Conservation (phyloP, 2,113 vertebrate genomes). For the Cyanistes caeruleus region DNA sequence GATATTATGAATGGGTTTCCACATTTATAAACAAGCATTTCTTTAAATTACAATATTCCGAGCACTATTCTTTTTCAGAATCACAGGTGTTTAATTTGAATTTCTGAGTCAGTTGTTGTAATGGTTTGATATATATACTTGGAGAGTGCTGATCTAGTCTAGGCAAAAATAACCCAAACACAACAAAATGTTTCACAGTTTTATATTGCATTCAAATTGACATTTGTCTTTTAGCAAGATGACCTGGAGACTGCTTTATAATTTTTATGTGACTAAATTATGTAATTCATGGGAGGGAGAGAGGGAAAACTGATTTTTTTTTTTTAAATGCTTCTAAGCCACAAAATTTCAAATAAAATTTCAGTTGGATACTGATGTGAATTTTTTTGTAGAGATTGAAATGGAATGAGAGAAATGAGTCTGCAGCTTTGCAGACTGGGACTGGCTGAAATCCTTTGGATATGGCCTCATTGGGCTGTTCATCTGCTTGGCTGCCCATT, state of each 20-base stretch:
- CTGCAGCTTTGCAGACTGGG: background rate
- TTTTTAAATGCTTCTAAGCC: background rate
- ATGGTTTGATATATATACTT: background rate
- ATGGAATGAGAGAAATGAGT: background rate
- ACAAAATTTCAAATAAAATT: background rate
- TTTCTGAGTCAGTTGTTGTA: background rate
- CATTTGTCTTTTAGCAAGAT: background rate
- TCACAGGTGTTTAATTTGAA: background rate
- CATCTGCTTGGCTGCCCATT: background rate
- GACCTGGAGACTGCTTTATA: background rate
- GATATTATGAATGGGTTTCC: background rate
- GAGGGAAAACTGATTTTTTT: background rate
- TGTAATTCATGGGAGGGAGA: background rate
- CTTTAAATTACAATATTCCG: background rate
- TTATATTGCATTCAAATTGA: background rate
- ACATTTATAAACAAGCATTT: background rate
- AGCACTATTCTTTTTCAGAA: background rate
- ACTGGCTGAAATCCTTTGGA: background rate
- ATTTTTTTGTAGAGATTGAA: background rate
- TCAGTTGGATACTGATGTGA: background rate
- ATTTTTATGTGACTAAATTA: background rate
- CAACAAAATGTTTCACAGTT: background rate
- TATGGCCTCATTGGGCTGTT: background rate
- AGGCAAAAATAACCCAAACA: background rate
- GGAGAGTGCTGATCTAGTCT: background rate